phyloP scores from a whole-genome alignment of 2,797 vertebrate genomes.

The Lindbergichthys nudifrons region DNA sequence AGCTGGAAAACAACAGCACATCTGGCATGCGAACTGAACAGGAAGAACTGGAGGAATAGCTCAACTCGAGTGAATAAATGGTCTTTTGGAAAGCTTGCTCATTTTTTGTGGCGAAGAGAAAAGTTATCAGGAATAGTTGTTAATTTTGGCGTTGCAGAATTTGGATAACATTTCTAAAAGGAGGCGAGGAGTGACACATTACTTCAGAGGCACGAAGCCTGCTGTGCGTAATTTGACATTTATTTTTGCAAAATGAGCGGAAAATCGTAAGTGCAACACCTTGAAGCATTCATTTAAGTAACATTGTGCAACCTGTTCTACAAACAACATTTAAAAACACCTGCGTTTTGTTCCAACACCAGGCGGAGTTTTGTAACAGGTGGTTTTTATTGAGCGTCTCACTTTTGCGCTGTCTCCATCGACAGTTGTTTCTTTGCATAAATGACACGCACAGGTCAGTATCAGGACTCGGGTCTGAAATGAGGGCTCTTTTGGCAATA shows the following conservation, averaged over 20 bases:
- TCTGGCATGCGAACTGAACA: slow-evolving; percentile 48
- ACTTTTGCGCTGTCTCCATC: slow-evolving; percentile 17
- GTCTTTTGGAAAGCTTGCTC: slow-evolving; percentile 1
- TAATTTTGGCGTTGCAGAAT: slow-evolving; percentile 31
- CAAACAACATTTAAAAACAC: neutral
- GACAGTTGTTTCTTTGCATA: neutral
- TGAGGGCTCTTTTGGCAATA: slow-evolving; percentile 49
- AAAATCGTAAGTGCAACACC: slow-evolving; percentile 10
- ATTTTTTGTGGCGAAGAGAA: slow-evolving; percentile 30
- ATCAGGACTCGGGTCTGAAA: slow-evolving; percentile 37
- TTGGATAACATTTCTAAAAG: slow-evolving; percentile 3
- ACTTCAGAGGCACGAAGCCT: neutral
- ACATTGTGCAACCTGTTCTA: neutral
- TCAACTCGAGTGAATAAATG: neutral
- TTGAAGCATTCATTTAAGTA: neutral
- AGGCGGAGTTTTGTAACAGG: slow-evolving; percentile 66
- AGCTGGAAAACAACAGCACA: slow-evolving; percentile 67
- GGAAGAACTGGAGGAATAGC: slow-evolving; percentile 9
- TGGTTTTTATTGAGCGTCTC: slow-evolving; percentile 59
- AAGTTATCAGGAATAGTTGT: slow-evolving; percentile 60
- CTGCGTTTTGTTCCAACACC: slow-evolving; percentile 9
- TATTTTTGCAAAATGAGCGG: neutral
- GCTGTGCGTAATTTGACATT: slow-evolving; percentile 34
- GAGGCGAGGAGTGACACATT: slow-evolving; percentile 9
- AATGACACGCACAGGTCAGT: slow-evolving; percentile 23